These are phyloP conservation scores for Lithodes maja DNA, from an alignment of 2,888 invertebrate species.

Conservation along the genomic window DNA sequence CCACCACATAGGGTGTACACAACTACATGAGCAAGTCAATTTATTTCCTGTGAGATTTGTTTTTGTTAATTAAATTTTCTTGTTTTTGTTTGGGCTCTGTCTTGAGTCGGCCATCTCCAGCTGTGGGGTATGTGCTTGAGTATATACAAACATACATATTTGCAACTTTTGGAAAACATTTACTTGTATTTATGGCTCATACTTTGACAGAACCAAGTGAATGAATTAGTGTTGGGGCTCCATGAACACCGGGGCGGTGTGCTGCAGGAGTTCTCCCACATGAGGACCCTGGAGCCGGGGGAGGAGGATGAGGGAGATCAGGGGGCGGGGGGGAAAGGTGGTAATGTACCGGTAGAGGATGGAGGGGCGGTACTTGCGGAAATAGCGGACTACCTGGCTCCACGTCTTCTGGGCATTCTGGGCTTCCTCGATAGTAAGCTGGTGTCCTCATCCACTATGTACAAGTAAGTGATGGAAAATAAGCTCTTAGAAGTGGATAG, in stretches of 20 bases:
- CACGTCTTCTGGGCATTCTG: constrained; percentile 64
- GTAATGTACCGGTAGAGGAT: not conserved
- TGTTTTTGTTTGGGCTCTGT: no score
- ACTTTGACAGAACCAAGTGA: constrained; percentile 63
- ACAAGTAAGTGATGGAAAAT: constrained; percentile 41
- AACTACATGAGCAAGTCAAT: not conserved
- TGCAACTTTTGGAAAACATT: no score
- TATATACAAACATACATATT: not conserved
- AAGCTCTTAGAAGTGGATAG: no score
- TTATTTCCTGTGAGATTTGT: not conserved
- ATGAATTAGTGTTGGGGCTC: constrained; percentile 68
- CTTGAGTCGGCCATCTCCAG: no score
- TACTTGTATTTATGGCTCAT: not conserved
- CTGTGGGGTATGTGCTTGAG: not conserved
- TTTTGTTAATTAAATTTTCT: not conserved
- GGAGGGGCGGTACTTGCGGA: constrained; percentile 18
- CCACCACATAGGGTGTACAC: no score
- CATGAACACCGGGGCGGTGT: constrained; percentile 62
- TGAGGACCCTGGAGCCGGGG: constrained; percentile 37
- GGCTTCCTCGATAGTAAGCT: constrained; percentile 69
- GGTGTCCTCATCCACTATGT: constrained; percentile 66
- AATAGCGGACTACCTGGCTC: constrained; percentile 58
- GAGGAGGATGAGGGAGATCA: not conserved
- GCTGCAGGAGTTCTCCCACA: constrained; percentile 63
- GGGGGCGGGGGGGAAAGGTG: constrained; percentile 14